Conservation (phyloP, 1,140 invertebrate genomes). For the Tetranychus urticae region DNA sequence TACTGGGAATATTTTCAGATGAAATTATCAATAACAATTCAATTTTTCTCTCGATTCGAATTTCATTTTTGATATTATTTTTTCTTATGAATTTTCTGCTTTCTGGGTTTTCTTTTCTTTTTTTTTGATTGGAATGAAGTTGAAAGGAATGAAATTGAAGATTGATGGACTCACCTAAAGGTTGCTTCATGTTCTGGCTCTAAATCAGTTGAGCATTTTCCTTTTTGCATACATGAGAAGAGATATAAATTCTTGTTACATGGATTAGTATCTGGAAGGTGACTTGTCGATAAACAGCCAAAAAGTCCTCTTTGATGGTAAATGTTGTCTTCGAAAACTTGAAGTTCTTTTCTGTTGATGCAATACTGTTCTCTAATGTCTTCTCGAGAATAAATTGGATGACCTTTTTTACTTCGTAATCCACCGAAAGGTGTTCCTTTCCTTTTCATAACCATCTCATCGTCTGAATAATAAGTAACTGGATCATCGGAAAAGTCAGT, state of each 20-base stretch:
- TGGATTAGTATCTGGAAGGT: slow-evolving; percentile 24
- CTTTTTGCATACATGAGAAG: slow-evolving; percentile 54
- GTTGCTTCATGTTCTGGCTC: not conserved
- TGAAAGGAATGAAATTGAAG: too few relatives aligned
- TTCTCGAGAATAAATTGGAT: slow-evolving; percentile 59
- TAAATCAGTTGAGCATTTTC: slow-evolving; percentile 7
- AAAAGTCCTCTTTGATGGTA: slow-evolving; percentile 36
- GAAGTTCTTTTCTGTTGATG: slow-evolving; percentile 63
- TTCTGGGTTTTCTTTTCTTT: too few relatives aligned
- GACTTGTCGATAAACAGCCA: slow-evolving; percentile 47
- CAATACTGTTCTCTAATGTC: slow-evolving; percentile 74
- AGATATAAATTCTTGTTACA: slow-evolving; percentile 31
- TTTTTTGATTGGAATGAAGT: too few relatives aligned
- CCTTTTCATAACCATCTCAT: slow-evolving; percentile 14
- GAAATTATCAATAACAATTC: too few relatives aligned
- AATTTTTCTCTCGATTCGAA: too few relatives aligned
- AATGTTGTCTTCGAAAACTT: slow-evolving; percentile 40
- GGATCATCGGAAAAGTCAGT: slow-evolving; percentile 5
- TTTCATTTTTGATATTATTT: too few relatives aligned
- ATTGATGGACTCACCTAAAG: not conserved
- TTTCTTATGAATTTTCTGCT: too few relatives aligned
- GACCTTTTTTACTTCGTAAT: slow-evolving; percentile 18
- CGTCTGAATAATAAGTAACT: slow-evolving; percentile 16
- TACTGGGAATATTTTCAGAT: too few relatives aligned
- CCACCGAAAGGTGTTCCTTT: slow-evolving; percentile 6